phyloP scores from a whole-genome alignment of 2,113 vertebrate species.

The Procapra przewalskii region DNA sequence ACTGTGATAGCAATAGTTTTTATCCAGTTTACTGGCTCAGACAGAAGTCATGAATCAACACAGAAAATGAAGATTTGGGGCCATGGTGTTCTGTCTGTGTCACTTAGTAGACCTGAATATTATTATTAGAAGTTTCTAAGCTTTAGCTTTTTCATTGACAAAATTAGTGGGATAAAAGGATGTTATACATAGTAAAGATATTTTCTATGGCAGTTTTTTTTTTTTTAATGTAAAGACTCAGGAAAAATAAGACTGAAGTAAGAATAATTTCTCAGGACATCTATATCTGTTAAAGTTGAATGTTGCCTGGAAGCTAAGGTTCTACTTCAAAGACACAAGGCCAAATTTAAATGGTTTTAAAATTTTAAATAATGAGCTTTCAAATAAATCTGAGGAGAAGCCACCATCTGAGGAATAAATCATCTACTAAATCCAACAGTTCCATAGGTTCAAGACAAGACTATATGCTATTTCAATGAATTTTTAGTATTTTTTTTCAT shows the following conservation, averaged over 20 bases:
- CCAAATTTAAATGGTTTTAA: background rate
- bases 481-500: background rate
- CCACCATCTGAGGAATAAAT: background rate
- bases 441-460: background rate
- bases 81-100: background rate
- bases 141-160: background rate
- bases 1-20: background rate
- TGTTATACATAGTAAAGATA: background rate
- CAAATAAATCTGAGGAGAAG: background rate
- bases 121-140: background rate
- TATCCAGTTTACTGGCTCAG: background rate
- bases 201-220: background rate
- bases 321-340: background rate
- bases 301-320: background rate
- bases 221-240: background rate
- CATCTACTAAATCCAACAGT: background rate
- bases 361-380: background rate
- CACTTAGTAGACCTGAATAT: background rate
- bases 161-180: background rate
- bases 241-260: background rate
- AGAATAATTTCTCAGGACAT: background rate
- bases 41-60: background rate
- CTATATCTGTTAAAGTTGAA: background rate
- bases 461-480: background rate
- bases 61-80: background rate